Percentiles rank a stretch among this genome's conserved stretches.
Evolutionary conservation across 2,113 vertebrate genomes (phyloP).

Genomic region (Rhynchomys soricoides): DNA sequence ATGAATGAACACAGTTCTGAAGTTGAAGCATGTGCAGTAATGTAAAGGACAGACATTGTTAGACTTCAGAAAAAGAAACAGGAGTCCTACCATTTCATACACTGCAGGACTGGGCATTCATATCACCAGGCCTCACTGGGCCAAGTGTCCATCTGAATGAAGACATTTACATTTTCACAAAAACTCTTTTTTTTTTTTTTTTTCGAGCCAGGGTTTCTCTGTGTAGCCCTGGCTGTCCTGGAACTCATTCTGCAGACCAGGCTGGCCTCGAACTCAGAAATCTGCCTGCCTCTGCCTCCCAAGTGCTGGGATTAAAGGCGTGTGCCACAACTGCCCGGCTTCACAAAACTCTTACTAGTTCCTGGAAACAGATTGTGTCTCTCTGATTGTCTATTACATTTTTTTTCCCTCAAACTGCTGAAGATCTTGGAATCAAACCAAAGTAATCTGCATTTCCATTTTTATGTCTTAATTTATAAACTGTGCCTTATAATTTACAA

Average conservation of each 20-base stretch:
- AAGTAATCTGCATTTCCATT: constrained; percentile 80
- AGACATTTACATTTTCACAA: constrained; percentile 34
- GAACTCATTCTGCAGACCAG: no score
- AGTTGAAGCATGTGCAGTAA: background rate
- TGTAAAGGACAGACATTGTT: background rate
- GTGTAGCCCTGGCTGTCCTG: no score
- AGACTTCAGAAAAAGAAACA: background rate
- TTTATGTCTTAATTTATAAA: constrained; percentile 80
- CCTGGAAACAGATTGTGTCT: constrained; percentile 79
- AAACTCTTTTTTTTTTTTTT: no score
- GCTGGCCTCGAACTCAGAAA: no score
- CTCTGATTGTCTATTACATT: constrained; percentile 73
- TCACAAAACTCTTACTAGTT: constrained; percentile 67
- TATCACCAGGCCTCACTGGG: background rate
- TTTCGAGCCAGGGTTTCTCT: no score
- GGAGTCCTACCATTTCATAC: background rate
- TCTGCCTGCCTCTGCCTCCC: no score
- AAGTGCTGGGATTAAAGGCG: no score
- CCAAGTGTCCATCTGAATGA: constrained; percentile 34
- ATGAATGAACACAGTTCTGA: background rate
- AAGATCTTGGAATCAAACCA: constrained; percentile 76
- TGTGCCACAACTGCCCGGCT: no score
- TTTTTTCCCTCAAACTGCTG: constrained; percentile 46
- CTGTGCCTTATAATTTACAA: constrained; percentile 75
- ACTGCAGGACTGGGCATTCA: background rate